Base-by-base conservation (phyloP, 2,888 invertebrate genomes). In the Nymphalis polychloros region DNA sequence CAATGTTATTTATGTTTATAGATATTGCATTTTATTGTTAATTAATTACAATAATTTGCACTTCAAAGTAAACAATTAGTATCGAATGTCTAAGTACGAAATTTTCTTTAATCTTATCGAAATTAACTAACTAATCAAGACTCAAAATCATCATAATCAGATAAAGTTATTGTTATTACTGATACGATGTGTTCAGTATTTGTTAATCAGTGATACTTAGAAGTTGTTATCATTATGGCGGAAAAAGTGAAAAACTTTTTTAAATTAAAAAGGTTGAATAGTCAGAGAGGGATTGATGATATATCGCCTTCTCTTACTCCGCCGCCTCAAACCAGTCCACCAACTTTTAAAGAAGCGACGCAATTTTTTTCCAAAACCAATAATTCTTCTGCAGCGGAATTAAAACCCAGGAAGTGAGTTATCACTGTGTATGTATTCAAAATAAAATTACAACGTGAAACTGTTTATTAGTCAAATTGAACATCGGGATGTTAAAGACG, bases 221-320 rank as follows among this genome's bases (percentile, higher is more conserved):
- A 63, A 55, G 66, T 64, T 69, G 62, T 59, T 3, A 68, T 55
- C 53, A 7, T 41, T 41, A 92, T 91, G 91, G 79, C 88, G 49
- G 91, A 92, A 46, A 91, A 89, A 74, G 73, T 83, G 59, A 91
- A 89, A 72, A 90, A 87, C 69, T 85, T 90, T 71, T 88, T 91
- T 72, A 86, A 77, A 48, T 68, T 91, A n/a, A 90, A 83, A 67
- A 81, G 89, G 50, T 87, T 85, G 83, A 87, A 84, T 64, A 84
- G 85, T 71, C 80, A 82, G 55, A 86, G 79, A 62, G 65, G 74
- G 16, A 60, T 64, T 7, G 80, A 81, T 20, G 83, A 83, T 10
- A 41, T 13, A 20, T n/a, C 60, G 8, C 53, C 76, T 10, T 72
- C 79, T 0, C 19, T 62, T 0, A 75, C 73, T 0, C 76, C 75